A percentile compares a stretch with the other conserved stretches of the same genome.
phyloP scores from a whole-genome alignment of 1,140 invertebrate species.

The Druon quercuslanigerum region DNA sequence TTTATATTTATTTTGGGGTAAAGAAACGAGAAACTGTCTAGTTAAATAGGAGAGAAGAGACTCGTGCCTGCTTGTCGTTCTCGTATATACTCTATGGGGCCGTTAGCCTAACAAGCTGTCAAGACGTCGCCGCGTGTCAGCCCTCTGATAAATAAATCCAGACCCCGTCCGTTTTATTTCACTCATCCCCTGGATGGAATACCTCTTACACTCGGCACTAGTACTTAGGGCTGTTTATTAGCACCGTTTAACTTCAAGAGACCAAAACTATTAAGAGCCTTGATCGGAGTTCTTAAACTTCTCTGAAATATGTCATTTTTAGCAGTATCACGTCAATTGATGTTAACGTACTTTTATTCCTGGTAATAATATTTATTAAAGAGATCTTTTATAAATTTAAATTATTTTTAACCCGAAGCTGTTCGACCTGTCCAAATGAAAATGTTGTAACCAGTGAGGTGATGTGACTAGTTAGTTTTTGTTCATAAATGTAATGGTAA shows the following conservation, averaged over 20 bases:
- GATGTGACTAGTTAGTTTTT: too few relatives aligned
- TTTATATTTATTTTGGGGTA: constrained; percentile 21
- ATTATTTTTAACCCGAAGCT: too few relatives aligned
- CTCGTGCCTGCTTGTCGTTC: constrained; percentile 54
- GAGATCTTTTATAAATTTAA: too few relatives aligned
- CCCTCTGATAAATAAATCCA: constrained; percentile 55
- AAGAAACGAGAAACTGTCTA: constrained; percentile 48
- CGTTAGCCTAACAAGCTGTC: constrained; percentile 73
- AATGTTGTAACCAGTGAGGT: too few relatives aligned
- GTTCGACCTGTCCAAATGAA: too few relatives aligned
- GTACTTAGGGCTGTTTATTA: background rate
- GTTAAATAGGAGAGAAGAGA: constrained; percentile 60
- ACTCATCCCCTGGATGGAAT: background rate
- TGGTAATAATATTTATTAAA: too few relatives aligned
- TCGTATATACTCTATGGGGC: constrained; percentile 46
- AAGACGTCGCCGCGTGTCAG: constrained; percentile 72
- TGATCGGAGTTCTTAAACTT: too few relatives aligned
- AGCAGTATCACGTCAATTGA: too few relatives aligned
- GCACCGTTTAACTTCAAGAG: constrained; percentile 11
- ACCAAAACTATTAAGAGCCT: background rate
- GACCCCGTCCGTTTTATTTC: constrained; percentile 35
- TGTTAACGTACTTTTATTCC: too few relatives aligned
- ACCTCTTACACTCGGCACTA: background rate
- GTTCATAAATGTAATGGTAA: too few relatives aligned
- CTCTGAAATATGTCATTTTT: too few relatives aligned